Base-by-base conservation (phyloP, 2,113 vertebrate genomes). In the Formicarius rufipectus region DNA sequence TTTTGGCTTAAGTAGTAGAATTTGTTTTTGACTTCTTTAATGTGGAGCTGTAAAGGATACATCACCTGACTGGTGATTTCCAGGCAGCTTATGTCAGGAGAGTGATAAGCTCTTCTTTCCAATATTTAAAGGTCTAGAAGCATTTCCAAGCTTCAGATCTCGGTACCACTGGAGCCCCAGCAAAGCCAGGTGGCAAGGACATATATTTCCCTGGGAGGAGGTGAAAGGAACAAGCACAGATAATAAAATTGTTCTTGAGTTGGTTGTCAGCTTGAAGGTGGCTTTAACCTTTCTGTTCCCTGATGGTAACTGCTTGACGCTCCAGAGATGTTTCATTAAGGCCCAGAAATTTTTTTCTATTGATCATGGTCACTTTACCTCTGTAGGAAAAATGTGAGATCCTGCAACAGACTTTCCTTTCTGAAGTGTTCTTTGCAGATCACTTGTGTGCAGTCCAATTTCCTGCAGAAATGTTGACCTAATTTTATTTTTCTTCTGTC, bases 401-500 rank as follows among this genome's bases (percentile, higher is more conserved):
- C 49, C 33, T 85, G 12, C 30, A 76, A 37, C 9, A 89, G 64
- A 71, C 39, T 81, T 69, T 11, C 7, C 87, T 78, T 71, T 49
- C 83, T 86, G 72, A n/a, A 6, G 71, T 89, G 49, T 31, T 55
- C 22, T 90, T 83, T 76, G 52, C 40, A 75, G 40, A 66, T 39
- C 0, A 0, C 42, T 87, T 67, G n/a, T 23, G 30, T 16, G 10
- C 58, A 77, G 67, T 62, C 63, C 44, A 28, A 88, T 88, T 93
- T 94, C 45, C 63, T 83, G 56, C 42, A 74, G 55, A 85, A 91
- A 80, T 25, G 21, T 89, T 96, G 91, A 90, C 87, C 94, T 95
- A 80, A 94, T 95, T 96, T 92, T 90, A 47, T 77, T 91, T 93
- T 86, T 88, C 37, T 69, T 88, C 82, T 76, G 67, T 67, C 62